phyloP scores from a whole-genome alignment of 2,797 vertebrate genomes.

The Girardinus metallicus region DNA sequence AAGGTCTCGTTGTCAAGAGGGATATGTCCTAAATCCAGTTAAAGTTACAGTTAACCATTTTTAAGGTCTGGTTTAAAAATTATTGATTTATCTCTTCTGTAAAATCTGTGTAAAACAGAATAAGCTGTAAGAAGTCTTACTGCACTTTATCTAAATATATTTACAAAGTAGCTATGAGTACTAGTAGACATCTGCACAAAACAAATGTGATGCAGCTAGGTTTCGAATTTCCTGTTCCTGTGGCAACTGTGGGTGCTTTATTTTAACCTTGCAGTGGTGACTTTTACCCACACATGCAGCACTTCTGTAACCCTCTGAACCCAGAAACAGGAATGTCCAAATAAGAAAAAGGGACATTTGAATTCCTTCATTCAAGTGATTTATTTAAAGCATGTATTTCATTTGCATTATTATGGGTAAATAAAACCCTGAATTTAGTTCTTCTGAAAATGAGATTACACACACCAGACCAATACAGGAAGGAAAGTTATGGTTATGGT shows the following conservation, averaged over 20 bases:
- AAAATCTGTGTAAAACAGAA: not conserved
- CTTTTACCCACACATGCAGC: not conserved
- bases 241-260: conserved; percentile 2
- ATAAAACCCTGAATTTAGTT: too few species aligned
- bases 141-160: not conserved
- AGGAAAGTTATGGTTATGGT: too few species aligned
- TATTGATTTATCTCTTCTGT: not conserved
- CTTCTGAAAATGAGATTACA: too few species aligned
- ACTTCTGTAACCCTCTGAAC: not conserved
- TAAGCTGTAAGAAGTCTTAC: not conserved
- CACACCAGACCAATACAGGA: too few species aligned
- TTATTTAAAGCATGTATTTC: not conserved
- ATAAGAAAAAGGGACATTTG: not conserved
- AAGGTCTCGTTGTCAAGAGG: not conserved
- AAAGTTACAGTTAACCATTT: not conserved
- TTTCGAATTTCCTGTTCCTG: conserved; percentile 4
- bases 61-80: not conserved
- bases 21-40: not conserved
- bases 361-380: not conserved
- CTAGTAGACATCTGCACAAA: not conserved
- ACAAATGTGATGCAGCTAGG: not conserved
- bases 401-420: not conserved
- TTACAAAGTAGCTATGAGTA: not conserved
- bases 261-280: not conserved
- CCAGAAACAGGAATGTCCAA: not conserved